Evolutionary conservation across 2,113 vertebrate genomes (phyloP).

Genomic region (Xyliphius kryptos): DNA sequence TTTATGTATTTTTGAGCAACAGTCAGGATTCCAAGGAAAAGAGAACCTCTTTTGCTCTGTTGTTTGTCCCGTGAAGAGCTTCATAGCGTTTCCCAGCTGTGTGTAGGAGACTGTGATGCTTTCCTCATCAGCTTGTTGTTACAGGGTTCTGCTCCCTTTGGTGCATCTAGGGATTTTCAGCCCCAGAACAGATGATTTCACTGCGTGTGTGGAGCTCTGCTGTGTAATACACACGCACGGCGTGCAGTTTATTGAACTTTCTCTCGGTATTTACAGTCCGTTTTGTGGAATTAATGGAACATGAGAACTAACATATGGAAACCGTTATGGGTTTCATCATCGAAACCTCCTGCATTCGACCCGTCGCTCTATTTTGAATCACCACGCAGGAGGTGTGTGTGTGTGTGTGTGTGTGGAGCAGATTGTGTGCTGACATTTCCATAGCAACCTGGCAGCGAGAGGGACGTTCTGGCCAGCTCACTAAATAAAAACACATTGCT

Average conservation of each 20-base stretch:
- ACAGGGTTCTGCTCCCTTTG: no score
- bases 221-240: no score
- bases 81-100: no score
- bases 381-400: neutral
- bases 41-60: no score
- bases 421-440: conserved; percentile 4
- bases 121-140: no score
- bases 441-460: conserved; percentile 14
- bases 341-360: neutral
- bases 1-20: no score
- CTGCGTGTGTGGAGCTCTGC: no score
- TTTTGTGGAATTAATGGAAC: neutral
- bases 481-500: conserved; percentile 8
- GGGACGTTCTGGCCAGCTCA: neutral
- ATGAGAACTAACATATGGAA: conserved; percentile 10
- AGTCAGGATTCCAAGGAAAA: no score
- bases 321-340: conserved; percentile 11
- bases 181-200: no score
- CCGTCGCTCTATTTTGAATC: neutral
- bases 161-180: no score
- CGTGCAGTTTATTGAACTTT: neutral
- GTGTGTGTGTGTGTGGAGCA: neutral
- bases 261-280: neutral
- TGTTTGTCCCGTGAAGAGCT: no score
- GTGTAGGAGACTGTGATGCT: no score